These are phyloP conservation scores for Ailuropoda melanoleuca DNA, from an alignment of 2,113 vertebrate genomes.

Conservation along the genomic window DNA sequence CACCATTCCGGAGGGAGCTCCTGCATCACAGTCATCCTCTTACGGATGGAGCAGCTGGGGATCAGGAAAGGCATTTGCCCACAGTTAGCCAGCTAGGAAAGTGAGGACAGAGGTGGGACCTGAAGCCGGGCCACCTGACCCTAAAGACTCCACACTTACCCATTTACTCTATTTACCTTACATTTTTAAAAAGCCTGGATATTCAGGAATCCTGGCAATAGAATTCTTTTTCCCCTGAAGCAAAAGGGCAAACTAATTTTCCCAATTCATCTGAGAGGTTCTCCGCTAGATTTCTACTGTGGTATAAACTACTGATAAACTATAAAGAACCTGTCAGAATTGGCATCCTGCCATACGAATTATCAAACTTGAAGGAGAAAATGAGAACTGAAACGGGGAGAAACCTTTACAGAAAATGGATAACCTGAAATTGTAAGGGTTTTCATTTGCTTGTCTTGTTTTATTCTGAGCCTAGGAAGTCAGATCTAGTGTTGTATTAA, in stretches of 20 bases:
- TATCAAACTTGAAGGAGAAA: not conserved
- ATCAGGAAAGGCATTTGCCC: not conserved
- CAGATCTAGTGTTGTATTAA: not conserved
- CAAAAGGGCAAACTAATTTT: not conserved
- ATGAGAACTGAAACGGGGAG: not conserved
- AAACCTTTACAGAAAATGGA: not conserved
- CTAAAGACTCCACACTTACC: not conserved
- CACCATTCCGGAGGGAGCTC: not conserved
- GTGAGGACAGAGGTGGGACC: not conserved
- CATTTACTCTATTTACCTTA: not conserved
- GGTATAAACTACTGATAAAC: not conserved
- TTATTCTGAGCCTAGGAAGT: not conserved
- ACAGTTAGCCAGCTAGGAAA: not conserved
- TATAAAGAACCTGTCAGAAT: not conserved
- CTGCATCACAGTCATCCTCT: not conserved
- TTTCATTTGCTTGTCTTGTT: not conserved
- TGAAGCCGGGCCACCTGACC: not conserved
- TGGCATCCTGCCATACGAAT: not conserved
- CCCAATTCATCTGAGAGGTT: not conserved
- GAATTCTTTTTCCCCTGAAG: not conserved
- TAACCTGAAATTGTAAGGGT: not conserved
- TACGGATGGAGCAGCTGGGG: not conserved
- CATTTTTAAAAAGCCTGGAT: not conserved
- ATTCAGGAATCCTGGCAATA: not conserved
- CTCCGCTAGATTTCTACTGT: not conserved